These are phyloP conservation scores for Pristis pectinata DNA, from an alignment of 2,797 vertebrate species.

Conservation along the genomic window DNA sequence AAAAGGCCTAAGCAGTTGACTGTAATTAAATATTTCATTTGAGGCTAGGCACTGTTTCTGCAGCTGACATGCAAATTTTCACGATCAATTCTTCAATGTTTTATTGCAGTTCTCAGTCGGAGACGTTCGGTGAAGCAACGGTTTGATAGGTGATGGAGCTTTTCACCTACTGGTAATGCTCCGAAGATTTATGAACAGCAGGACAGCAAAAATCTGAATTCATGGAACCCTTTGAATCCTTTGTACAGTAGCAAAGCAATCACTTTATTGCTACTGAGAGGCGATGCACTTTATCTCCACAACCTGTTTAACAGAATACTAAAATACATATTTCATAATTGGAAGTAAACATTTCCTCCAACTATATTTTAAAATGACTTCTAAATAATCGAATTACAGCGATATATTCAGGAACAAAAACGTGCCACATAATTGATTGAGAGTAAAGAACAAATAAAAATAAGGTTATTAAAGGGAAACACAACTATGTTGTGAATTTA, in stretches of 20 bases:
- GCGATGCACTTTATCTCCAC: not conserved
- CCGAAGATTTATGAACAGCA: constrained; percentile 9
- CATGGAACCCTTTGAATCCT: not conserved
- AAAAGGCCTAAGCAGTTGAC: constrained; percentile 25
- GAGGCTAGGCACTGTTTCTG: constrained; percentile 7
- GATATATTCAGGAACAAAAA: not conserved
- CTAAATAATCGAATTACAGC: not conserved
- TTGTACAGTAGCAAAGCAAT: not conserved
- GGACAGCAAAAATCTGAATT: constrained; percentile 29
- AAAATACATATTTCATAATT: not conserved
- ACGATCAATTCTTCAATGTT: constrained; percentile 25
- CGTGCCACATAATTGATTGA: not conserved
- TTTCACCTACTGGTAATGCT: constrained; percentile 13
- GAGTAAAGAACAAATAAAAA: not conserved
- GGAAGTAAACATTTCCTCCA: not conserved
- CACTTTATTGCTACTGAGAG: constrained; percentile 12
- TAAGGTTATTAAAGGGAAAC: not conserved
- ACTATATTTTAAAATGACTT: not conserved
- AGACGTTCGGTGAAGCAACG: constrained; percentile 17
- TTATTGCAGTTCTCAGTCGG: not conserved
- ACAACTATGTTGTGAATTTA: not conserved
- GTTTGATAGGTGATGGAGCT: not conserved
- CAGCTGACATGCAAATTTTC: constrained; percentile 34
- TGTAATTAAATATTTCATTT: constrained; percentile 36
- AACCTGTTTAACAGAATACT: not conserved